These are phyloP conservation scores for Eidolon dupreanum DNA, from an alignment of 2,797 vertebrate species.

Conservation along the genomic window DNA sequence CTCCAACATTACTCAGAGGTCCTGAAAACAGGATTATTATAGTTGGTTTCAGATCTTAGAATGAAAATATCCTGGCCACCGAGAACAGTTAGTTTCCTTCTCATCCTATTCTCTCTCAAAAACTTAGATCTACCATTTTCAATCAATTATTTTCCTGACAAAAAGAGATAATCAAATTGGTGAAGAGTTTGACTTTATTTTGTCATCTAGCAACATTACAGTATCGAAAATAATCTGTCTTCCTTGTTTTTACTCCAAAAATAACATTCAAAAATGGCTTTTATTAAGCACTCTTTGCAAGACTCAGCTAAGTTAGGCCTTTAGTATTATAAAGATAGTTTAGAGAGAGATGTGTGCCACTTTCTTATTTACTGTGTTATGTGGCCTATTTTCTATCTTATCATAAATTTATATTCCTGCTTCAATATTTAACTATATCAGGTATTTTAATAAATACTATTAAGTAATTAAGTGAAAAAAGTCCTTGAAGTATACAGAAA, in stretches of 20 bases:
- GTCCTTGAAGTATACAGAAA: neutral
- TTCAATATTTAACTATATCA: neutral
- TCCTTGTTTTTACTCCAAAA: neutral
- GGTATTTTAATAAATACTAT: constrained; percentile 23
- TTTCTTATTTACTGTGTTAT: constrained; percentile 16
- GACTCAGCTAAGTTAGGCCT: neutral
- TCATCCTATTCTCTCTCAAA: constrained; percentile 34
- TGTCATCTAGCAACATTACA: neutral
- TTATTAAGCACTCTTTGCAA: neutral
- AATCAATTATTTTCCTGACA: constrained; percentile 46
- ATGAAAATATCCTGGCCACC: neutral
- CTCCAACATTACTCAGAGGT: neutral
- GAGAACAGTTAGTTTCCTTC: constrained; percentile 29
- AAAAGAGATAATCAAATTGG: neutral
- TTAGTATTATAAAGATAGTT: neutral
- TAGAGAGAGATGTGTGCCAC: neutral
- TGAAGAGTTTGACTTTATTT: neutral
- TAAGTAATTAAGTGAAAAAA: neutral
- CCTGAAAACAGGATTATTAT: constrained; percentile 12
- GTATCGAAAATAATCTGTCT: constrained; percentile 32
- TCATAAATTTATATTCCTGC: neutral
- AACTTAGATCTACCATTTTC: neutral
- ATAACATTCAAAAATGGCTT: neutral
- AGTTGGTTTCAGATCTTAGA: neutral
- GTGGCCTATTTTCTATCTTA: neutral